Evolutionary conservation across 2,888 invertebrate species (phyloP).

Genomic region (Malthinus seriepunctatus): DNA sequence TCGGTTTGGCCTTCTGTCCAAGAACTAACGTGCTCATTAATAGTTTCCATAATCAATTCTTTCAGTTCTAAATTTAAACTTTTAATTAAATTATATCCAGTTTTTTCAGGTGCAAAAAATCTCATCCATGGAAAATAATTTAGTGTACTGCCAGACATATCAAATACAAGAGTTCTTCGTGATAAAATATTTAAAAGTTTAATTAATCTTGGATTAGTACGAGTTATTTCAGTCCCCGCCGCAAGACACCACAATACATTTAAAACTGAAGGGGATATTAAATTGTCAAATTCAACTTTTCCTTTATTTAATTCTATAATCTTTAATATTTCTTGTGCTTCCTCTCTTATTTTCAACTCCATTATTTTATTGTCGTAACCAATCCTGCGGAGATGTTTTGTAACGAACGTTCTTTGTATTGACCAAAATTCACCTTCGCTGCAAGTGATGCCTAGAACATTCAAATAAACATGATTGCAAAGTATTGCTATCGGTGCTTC

Average conservation of each 20-base stretch:
- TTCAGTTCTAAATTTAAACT: conserved; percentile 61
- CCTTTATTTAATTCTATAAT: conserved; percentile 11
- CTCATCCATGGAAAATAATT: conserved; percentile 66
- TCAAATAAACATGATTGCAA: too few species aligned
- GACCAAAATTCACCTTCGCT: conserved; percentile 61
- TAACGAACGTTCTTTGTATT: conserved; percentile 58
- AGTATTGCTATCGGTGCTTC: too few species aligned
- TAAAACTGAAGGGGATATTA: conserved; percentile 62
- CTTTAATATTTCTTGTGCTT: not conserved
- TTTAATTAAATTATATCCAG: conserved; percentile 64
- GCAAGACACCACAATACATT: conserved; percentile 69
- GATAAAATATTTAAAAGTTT: conserved; percentile 56
- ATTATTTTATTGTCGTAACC: conserved; percentile 60
- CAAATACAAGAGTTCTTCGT: conserved; percentile 58
- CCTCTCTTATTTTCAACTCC: conserved; percentile 37
- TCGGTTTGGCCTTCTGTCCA: conserved; percentile 54
- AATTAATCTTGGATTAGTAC: conserved; percentile 53
- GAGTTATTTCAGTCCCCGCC: conserved; percentile 55
- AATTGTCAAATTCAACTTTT: conserved; percentile 40
- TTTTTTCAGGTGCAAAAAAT: conserved; percentile 61
- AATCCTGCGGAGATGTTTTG: conserved; percentile 55
- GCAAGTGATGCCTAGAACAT: conserved; percentile 63
- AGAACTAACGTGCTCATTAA: conserved; percentile 59
- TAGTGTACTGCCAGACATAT: conserved; percentile 50
- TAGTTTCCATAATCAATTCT: conserved; percentile 60